A percentile compares a stretch with the other conserved stretches of the same genome.
Evolutionary conservation across 2,113 vertebrate genomes (phyloP).

Genomic region (Vombatus ursinus): DNA sequence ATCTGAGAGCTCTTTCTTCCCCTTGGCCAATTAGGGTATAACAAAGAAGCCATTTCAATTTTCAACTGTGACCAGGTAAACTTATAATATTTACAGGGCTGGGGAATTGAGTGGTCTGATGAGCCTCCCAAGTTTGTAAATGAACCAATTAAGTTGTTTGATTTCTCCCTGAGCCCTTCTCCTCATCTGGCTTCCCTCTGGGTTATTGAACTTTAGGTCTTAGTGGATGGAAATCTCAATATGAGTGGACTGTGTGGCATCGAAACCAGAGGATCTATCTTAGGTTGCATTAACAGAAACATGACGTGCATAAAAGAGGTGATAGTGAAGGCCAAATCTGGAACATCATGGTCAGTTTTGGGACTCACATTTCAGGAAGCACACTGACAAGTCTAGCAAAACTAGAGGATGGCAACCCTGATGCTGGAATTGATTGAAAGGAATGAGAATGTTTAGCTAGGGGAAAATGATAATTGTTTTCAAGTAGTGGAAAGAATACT

Average conservation of each 20-base stretch:
- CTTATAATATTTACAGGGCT: conserved; percentile 13
- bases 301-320: neutral
- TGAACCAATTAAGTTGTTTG: neutral
- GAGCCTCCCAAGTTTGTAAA: neutral
- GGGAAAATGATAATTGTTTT: neutral
- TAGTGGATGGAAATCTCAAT: neutral
- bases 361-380: neutral
- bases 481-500: neutral
- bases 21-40: conserved; percentile 51
- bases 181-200: neutral
- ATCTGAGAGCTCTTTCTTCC: conserved; percentile 34
- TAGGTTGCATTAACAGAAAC: neutral
- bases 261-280: neutral
- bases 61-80: conserved; percentile 22
- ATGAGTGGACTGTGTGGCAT: neutral
- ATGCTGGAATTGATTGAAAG: neutral
- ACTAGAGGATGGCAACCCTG: neutral
- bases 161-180: conserved; percentile 11
- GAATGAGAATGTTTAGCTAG: neutral
- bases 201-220: neutral
- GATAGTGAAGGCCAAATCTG: neutral
- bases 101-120: conserved; percentile 32
- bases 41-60: conserved; percentile 37
- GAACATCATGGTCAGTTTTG: neutral
- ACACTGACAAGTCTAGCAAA: neutral